These are phyloP conservation scores for Eretmochelys imbricata DNA, from an alignment of 2,113 vertebrate species.

Conservation along the genomic window DNA sequence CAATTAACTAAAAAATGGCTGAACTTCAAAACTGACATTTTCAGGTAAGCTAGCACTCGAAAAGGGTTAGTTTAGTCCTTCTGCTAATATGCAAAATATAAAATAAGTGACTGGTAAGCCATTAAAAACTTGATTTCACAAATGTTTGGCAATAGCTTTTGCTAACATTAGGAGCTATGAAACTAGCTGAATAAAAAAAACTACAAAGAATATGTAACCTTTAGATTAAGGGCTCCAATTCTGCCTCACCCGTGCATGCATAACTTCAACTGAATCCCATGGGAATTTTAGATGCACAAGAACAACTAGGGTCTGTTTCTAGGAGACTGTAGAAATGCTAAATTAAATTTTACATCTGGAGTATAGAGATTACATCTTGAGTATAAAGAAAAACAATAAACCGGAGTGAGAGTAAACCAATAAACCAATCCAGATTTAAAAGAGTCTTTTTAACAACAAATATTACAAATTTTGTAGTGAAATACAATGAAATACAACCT, in stretches of 20 bases:
- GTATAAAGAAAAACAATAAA: background rate
- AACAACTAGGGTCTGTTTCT: background rate
- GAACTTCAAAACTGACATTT: background rate
- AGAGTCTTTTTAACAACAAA: no score
- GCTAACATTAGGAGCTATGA: background rate
- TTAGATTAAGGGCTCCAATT: background rate
- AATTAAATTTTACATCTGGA: background rate
- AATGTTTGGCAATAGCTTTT: background rate
- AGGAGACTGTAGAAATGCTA: background rate
- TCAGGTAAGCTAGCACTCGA: background rate
- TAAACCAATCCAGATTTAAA: no score
- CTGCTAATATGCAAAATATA: fast-evolving
- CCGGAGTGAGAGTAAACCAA: background rate
- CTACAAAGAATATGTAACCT: background rate
- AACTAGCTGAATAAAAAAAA: background rate
- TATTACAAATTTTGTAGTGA: no score
- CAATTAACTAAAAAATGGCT: background rate
- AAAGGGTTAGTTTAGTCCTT: background rate
- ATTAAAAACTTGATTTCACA: background rate
- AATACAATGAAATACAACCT: no score
- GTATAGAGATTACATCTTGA: background rate
- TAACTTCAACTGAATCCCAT: background rate
- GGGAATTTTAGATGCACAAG: background rate
- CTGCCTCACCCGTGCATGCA: background rate
- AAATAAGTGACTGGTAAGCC: background rate